Evolutionary conservation across 64 coral and sea anemone species (phyloP).

Genomic region (Platygyra sinensis): DNA sequence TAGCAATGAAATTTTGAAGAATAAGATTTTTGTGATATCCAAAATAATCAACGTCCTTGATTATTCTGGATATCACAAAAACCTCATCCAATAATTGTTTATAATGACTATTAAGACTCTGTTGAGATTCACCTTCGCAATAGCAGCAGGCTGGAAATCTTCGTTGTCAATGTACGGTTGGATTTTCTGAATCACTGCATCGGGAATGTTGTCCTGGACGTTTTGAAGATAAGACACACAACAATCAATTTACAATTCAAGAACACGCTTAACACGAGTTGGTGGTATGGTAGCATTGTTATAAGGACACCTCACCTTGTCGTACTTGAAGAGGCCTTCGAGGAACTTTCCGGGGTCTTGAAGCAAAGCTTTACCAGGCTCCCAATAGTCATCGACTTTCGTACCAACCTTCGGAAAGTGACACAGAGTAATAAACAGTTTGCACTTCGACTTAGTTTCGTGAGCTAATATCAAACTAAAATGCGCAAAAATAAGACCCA

Average conservation of each 20-base stretch:
- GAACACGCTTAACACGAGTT: background rate
- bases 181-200: conserved; percentile 85
- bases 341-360: conserved; percentile 97
- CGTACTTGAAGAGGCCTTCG: conserved; percentile 92
- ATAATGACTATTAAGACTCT: background rate
- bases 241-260: background rate
- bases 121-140: conserved; percentile 73
- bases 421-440: background rate
- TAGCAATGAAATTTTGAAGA: background rate
- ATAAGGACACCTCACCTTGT: conserved; percentile 65
- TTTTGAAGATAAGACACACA: background rate
- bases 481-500: no score
- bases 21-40: no score
- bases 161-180: conserved; percentile 99
- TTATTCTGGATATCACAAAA: no score
- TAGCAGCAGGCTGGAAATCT: conserved; percentile 92
- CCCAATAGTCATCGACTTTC: conserved; percentile 98
- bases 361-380: conserved; percentile 94
- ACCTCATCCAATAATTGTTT: no score
- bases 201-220: conserved; percentile 93
- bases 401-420: conserved; percentile 83
- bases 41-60: no score
- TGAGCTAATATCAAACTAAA: no score
- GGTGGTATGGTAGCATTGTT: no score
- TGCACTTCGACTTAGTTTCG: no score